Conservation (phyloP, 2,888 invertebrate species). For the Tortricodes alternella region DNA sequence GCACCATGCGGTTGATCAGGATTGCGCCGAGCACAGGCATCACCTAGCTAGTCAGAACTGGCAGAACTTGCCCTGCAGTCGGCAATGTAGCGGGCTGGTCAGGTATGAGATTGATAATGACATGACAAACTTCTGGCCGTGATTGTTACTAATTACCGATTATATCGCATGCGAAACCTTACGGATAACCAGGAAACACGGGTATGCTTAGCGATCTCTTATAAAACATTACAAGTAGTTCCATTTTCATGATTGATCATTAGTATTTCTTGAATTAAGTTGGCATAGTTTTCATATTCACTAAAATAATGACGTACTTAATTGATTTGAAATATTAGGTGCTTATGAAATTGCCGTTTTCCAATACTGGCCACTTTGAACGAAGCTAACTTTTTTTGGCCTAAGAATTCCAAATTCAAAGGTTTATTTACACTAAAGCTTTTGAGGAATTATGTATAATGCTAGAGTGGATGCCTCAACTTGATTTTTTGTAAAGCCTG, state of each 20-base stretch:
- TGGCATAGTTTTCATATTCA: too few species aligned
- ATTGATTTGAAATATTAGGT: too few species aligned
- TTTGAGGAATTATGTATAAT: too few species aligned
- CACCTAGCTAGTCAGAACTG: conserved; percentile 55
- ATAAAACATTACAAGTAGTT: neutral
- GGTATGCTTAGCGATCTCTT: conserved; percentile 49
- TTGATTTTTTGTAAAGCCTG: too few species aligned
- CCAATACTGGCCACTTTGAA: too few species aligned
- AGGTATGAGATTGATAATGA: conserved; percentile 65
- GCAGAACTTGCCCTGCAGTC: conserved; percentile 65
- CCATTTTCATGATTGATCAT: neutral
- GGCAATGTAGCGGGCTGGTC: conserved; percentile 74
- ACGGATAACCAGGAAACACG: conserved; percentile 51
- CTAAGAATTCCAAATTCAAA: too few species aligned
- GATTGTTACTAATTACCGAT: conserved; percentile 47
- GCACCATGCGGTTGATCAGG: conserved; percentile 17
- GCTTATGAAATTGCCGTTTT: too few species aligned
- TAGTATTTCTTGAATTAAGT: neutral
- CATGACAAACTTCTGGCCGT: conserved; percentile 62
- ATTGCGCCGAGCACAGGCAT: conserved; percentile 48
- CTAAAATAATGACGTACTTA: too few species aligned
- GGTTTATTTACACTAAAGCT: too few species aligned
- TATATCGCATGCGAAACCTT: conserved; percentile 58
- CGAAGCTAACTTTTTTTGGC: too few species aligned
- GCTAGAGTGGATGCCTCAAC: too few species aligned